Conservation (phyloP, 2,888 invertebrate genomes). For the Matsumyia berberina region DNA sequence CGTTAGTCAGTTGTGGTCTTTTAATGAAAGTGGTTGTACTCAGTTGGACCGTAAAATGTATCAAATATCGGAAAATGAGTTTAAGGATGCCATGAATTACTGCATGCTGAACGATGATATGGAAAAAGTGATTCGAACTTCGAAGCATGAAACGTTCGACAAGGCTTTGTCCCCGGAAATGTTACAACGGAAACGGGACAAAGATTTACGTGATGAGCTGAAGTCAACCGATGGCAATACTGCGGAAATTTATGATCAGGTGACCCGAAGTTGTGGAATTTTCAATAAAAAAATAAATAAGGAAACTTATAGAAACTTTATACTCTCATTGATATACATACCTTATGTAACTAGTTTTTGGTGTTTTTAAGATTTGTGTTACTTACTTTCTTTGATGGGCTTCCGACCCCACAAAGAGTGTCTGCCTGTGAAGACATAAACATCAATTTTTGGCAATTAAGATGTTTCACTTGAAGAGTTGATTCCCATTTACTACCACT, state of each 20-base stretch:
- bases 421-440: too few species aligned
- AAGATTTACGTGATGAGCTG: conserved; percentile 48
- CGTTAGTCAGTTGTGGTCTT: conserved; percentile 11
- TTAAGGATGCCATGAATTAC: conserved; percentile 32
- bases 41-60: conserved; percentile 36
- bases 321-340: too few species aligned
- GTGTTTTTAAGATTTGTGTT: too few species aligned
- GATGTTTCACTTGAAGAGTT: too few species aligned
- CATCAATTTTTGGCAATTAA: too few species aligned
- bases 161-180: conserved; percentile 50
- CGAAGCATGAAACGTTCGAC: conserved; percentile 50
- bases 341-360: too few species aligned
- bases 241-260: conserved; percentile 76
- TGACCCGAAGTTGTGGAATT: conserved; percentile 14
- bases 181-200: conserved; percentile 56
- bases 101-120: conserved; percentile 61
- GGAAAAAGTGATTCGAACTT: conserved; percentile 43
- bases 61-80: conserved; percentile 57
- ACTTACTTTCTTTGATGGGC: too few species aligned
- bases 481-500: too few species aligned
- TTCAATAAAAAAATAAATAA: neutral
- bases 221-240: conserved; percentile 75
- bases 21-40: neutral
- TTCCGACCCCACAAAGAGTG: too few species aligned
- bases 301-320: too few species aligned